Percentiles rank a stretch among this genome's conserved stretches.
Evolutionary conservation across 2,888 invertebrate genomes (phyloP).

Genomic region (Philereme transversata): DNA sequence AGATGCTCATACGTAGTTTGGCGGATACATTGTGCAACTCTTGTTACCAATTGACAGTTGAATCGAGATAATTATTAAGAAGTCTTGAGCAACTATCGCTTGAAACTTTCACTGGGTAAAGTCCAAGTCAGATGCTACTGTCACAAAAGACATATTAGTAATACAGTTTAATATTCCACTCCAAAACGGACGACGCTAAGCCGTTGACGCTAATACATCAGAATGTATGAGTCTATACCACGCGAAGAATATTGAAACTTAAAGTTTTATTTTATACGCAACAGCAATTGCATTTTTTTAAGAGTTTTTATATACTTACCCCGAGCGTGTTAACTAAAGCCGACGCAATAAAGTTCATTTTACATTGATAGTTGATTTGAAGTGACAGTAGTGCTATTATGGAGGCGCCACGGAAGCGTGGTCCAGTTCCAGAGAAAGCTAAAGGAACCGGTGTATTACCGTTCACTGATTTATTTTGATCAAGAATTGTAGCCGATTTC

Average conservation of each 20-base stretch:
- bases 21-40: conserved; percentile 24
- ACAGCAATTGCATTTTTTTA: no score
- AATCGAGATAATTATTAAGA: conserved; percentile 31
- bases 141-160: conserved; percentile 14
- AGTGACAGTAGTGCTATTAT: conserved; percentile 44
- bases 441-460: conserved; percentile 46
- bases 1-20: not conserved
- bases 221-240: not conserved
- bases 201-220: no score
- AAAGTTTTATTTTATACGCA: no score
- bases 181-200: not conserved
- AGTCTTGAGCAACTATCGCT: conserved; percentile 47
- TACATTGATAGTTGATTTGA: conserved; percentile 4
- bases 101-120: conserved; percentile 68
- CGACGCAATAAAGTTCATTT: conserved; percentile 8
- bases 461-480: conserved; percentile 33
- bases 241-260: not conserved
- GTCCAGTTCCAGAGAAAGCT: conserved; percentile 72
- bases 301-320: no score
- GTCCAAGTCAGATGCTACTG: conserved; percentile 37
- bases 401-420: conserved; percentile 57
- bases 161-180: conserved; percentile 9
- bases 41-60: conserved; percentile 27
- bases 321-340: not conserved
- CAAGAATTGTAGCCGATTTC: conserved; percentile 27